A percentile compares a stretch with the other conserved stretches of the same genome.
phyloP scores from a whole-genome alignment of 1,140 invertebrate genomes.

The Callitettix versicolor region DNA sequence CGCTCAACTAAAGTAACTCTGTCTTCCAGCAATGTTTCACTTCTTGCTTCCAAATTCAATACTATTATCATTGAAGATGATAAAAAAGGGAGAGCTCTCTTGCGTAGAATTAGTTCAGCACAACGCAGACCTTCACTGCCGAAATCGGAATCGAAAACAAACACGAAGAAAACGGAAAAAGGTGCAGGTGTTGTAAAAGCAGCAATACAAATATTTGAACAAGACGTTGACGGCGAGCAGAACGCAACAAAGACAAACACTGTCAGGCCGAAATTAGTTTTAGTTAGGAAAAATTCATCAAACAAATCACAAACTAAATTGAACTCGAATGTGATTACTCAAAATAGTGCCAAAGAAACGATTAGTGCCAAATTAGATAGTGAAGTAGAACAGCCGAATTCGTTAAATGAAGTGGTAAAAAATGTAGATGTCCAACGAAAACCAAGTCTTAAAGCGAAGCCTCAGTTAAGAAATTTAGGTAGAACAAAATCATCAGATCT shows the following conservation, averaged over 20 bases:
- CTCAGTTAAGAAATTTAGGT: neutral
- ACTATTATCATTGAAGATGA: slow-evolving; percentile 17
- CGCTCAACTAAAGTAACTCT: slow-evolving; percentile 16
- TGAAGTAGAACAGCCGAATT: too few relatives aligned
- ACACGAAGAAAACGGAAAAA: slow-evolving; percentile 5
- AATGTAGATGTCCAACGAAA: neutral
- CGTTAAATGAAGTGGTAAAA: too few relatives aligned
- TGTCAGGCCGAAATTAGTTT: neutral
- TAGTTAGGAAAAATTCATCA: neutral
- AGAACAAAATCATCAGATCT: too few relatives aligned
- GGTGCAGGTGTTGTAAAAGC: slow-evolving; percentile 14
- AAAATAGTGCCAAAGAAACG: neutral
- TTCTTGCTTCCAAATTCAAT: slow-evolving; percentile 22
- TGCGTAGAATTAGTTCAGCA: neutral
- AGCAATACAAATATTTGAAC: slow-evolving; percentile 19
- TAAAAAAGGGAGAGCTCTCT: neutral
- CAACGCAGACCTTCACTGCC: neutral
- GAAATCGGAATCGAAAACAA: neutral
- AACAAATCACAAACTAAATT: neutral
- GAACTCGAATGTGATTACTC: neutral
- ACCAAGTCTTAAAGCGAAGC: slow-evolving; percentile 8
- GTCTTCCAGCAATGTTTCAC: slow-evolving; percentile 18
- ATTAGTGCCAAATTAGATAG: too few relatives aligned
- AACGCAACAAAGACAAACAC: neutral
- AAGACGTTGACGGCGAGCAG: neutral